A percentile compares a stretch with the other conserved stretches of the same genome.
Conservation (phyloP, 2,888 invertebrate genomes). For the Stenotaenia linearis region DNA sequence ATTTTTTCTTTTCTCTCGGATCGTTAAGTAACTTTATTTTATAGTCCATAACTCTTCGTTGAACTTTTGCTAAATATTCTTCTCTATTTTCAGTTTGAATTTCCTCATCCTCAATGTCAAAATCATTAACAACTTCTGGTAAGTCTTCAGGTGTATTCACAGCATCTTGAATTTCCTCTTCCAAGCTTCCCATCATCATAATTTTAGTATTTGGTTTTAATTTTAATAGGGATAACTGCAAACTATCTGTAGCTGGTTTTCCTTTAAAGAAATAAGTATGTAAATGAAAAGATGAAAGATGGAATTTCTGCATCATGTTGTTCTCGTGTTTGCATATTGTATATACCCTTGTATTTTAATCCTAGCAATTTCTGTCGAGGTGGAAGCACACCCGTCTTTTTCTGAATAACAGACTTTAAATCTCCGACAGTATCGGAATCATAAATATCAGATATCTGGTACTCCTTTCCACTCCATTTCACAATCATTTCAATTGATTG, state of each 20-base stretch:
- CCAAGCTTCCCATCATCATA: slow-evolving; percentile 95
- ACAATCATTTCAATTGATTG: slow-evolving; percentile 55
- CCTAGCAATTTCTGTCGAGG: slow-evolving; percentile 89
- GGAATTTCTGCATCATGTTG: too few relatives aligned
- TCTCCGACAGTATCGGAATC: slow-evolving; percentile 70
- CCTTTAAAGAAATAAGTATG: too few relatives aligned
- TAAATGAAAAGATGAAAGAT: too few relatives aligned
- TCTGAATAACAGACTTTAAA: slow-evolving; percentile 77
- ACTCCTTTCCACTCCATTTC: slow-evolving; percentile 93
- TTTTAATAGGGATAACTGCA: slow-evolving; percentile 66
- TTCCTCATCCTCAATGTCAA: slow-evolving; percentile 79
- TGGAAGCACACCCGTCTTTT: slow-evolving; percentile 83
- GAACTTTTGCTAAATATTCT: slow-evolving; percentile 57
- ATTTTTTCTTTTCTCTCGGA: slow-evolving; percentile 75
- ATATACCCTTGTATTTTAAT: slow-evolving; percentile 79
- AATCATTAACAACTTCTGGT: slow-evolving; percentile 82
- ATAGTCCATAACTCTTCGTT: slow-evolving; percentile 75
- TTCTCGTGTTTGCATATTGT: too few relatives aligned
- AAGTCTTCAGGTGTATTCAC: slow-evolving; percentile 71
- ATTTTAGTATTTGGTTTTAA: slow-evolving; percentile 82
- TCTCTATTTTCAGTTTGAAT: slow-evolving; percentile 62
- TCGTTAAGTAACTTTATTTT: slow-evolving; percentile 74
- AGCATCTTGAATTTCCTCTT: slow-evolving; percentile 82
- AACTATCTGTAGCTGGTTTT: slow-evolving; percentile 74
- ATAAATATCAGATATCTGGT: slow-evolving; percentile 65